Conservation (phyloP, 2,797 vertebrate species). For the Dryobates pubescens region DNA sequence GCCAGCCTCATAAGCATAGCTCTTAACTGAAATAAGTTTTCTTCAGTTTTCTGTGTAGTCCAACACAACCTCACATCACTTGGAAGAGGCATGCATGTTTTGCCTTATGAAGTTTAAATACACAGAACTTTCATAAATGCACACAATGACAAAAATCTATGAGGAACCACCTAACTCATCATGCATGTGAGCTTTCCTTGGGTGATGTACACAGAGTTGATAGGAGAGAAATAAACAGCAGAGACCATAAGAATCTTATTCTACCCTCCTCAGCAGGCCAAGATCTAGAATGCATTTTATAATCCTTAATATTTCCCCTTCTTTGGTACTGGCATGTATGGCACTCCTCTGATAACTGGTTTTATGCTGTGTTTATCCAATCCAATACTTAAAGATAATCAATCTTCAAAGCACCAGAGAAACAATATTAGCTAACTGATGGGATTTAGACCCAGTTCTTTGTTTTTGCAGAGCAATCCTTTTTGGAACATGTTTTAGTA, state of each 20-base stretch:
- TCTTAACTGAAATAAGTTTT: not conserved
- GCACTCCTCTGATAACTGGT: not conserved
- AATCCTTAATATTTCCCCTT: not conserved
- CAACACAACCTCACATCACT: not conserved
- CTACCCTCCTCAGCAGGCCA: not conserved
- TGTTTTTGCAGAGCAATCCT: slow-evolving; percentile 34
- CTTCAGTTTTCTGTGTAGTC: not conserved
- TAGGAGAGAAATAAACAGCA: not conserved
- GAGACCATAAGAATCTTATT: not conserved
- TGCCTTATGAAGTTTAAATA: not conserved
- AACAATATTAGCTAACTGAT: not conserved
- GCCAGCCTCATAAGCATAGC: not conserved
- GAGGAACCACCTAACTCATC: not conserved
- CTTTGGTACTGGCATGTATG: not conserved
- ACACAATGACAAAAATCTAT: not conserved
- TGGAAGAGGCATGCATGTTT: not conserved
- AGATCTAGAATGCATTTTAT: not conserved
- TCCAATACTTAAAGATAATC: not conserved
- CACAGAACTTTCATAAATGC: not conserved
- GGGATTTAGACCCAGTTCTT: not conserved
- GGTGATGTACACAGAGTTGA: not conserved
- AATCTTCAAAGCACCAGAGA: not conserved
- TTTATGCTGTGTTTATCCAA: not conserved
- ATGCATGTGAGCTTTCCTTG: not conserved
- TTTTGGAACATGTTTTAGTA: slow-evolving; percentile 52